Evolutionary conservation across 2,888 invertebrate species (phyloP), one percentile per base, ranked within the genome.

Genomic region (Drosophila mettleri): DNA sequence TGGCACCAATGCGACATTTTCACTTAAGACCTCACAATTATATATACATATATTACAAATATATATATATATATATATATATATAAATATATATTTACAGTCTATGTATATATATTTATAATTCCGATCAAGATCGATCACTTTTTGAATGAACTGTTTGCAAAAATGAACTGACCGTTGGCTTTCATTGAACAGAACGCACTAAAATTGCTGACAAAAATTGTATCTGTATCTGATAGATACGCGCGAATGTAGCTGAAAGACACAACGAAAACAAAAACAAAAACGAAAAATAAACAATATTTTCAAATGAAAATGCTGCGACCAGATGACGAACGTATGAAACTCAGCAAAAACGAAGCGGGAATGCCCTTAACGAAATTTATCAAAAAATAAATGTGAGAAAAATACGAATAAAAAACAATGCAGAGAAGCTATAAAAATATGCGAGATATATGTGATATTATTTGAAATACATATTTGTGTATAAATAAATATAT

Each of bases 1-100:
- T 86, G 81, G 63, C 78, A 78, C 86, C 81, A 82, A 55, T 82
- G 81, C 67, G 81, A 62, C 81, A 82, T 82, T 52, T 34, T 33
- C 49, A 49, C 22, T 22, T 33, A 20, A 27, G n/a, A 22, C 33
- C 20, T 1, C 1, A 4, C 22, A 49, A 33, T 12, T 22, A 49
- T 22, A 22, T 34, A n/a, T 22, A n/a, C 16, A 33, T 29, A 18
- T 18, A 43, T 43, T 16, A 14, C 8, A 43, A 3, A 45, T 18
- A 46, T 46, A 18, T n/a, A n/a, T n/a, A 20, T 31, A 5, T 31
- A 22, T 48, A 49, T n/a, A 18, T n/a, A 45, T 18, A 46, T 46
- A 18, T n/a, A n/a, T n/a, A 20, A 20, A 5, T 31, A 22, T 48
- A 49, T n/a, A 18, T n/a, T n/a, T n/a, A n/a, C n/a, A n/a, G n/a